phyloP scores from a whole-genome alignment of 2,888 invertebrate species.

The Nemotelus pantherinus region DNA sequence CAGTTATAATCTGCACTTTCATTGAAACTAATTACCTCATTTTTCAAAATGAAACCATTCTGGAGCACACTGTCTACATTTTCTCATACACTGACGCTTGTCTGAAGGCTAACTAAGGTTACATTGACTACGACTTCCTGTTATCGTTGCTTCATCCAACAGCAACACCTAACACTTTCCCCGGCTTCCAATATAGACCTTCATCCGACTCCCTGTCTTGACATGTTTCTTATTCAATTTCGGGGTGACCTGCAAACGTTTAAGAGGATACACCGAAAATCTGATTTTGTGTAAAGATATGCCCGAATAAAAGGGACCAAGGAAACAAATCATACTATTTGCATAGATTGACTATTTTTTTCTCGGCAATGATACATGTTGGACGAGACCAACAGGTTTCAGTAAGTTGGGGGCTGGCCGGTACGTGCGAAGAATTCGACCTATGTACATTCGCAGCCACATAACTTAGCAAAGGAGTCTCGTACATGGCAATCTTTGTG shows the following conservation, averaged over 20 bases:
- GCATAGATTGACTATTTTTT: slow-evolving; percentile 40
- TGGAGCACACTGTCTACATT: background rate
- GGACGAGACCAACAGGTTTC: slow-evolving; percentile 26
- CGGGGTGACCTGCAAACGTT: slow-evolving; percentile 38
- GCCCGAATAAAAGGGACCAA: slow-evolving; percentile 36
- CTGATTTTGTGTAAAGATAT: slow-evolving; percentile 37
- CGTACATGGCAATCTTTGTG: background rate
- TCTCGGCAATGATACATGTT: slow-evolving; percentile 15
- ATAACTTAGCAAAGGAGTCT: background rate
- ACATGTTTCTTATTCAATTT: slow-evolving; percentile 42
- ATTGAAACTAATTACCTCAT: too few species aligned
- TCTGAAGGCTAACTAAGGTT: background rate
- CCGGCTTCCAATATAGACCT: background rate
- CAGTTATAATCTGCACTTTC: too few species aligned
- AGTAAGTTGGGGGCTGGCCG: background rate
- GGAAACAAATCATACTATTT: slow-evolving; percentile 41
- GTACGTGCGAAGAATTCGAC: slow-evolving; percentile 33
- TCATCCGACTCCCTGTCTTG: slow-evolving; percentile 32
- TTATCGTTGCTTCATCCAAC: background rate
- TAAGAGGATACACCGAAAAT: slow-evolving; percentile 40
- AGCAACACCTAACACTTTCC: background rate
- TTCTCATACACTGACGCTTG: background rate
- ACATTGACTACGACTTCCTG: slow-evolving; percentile 9
- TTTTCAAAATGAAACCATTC: background rate
- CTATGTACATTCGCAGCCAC: background rate